Percentiles rank a stretch among this genome's conserved stretches.
phyloP scores from a whole-genome alignment of 2,888 invertebrate genomes.

The Zele albiditarsus region DNA sequence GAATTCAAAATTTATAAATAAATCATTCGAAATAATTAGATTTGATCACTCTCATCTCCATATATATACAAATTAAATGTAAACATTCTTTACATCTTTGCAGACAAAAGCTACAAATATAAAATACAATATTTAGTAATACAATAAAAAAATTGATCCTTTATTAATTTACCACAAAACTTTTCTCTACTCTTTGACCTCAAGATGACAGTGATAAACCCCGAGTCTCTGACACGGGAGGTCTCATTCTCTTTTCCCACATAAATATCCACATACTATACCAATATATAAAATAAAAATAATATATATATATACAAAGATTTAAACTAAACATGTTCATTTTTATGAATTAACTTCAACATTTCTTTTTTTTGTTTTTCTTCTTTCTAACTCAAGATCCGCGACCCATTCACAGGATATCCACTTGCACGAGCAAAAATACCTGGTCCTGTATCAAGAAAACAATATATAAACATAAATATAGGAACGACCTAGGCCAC shows the following conservation, averaged over 20 bases:
- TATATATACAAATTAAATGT: no score
- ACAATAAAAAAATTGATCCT: conserved; percentile 45
- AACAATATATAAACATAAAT: background rate
- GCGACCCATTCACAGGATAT: background rate
- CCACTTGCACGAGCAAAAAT: background rate
- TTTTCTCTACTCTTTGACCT: conserved; percentile 48
- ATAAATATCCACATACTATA: background rate
- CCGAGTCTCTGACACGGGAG: conserved; percentile 60
- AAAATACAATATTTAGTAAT: no score
- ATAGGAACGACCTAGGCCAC: conserved; percentile 21
- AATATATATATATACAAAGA: background rate
- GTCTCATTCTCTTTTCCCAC: conserved; percentile 37
- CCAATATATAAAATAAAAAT: background rate
- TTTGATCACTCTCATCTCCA: no score
- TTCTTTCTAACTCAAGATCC: background rate
- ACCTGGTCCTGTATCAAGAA: background rate
- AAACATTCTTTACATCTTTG: no score
- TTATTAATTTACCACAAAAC: conserved; percentile 61
- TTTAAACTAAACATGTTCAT: background rate
- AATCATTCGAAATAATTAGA: no score
- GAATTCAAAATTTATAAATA: no score
- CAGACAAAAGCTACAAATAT: no score
- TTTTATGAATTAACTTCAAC: background rate
- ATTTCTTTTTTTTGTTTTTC: background rate
- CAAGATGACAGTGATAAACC: conserved; percentile 68